Evolutionary conservation across 1,140 invertebrate genomes (phyloP).

Genomic region (Pogonognathellus flavescens): DNA sequence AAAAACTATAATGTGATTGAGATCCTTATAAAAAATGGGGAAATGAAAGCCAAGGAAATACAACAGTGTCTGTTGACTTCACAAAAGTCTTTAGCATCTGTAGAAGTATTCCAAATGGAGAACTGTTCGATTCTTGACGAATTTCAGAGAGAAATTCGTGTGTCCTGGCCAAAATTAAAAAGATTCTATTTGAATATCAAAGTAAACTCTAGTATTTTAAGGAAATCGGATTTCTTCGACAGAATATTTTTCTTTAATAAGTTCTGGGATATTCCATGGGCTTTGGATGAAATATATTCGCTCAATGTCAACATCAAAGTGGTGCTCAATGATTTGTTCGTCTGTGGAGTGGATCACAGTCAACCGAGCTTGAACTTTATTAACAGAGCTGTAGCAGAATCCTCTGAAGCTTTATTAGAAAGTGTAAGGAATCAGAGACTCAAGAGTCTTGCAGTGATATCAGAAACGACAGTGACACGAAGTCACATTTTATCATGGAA

Average conservation of each 20-base stretch:
- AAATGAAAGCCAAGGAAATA: background rate
- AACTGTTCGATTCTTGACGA: slow-evolving; percentile 15
- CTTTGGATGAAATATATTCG: slow-evolving; percentile 20
- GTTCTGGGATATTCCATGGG: slow-evolving; percentile 39
- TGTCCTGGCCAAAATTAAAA: background rate
- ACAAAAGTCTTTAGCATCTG: background rate
- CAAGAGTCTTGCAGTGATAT: background rate
- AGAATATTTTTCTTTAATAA: slow-evolving; percentile 42
- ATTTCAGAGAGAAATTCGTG: slow-evolving; percentile 29
- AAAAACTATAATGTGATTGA: background rate
- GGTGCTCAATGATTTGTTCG: background rate
- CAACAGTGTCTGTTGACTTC: slow-evolving; percentile 30
- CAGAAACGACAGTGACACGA: background rate
- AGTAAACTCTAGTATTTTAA: background rate
- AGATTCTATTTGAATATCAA: slow-evolving; percentile 14
- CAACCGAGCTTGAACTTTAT: slow-evolving; percentile 8
- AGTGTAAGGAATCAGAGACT: slow-evolving; percentile 19
- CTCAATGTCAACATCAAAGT: slow-evolving; percentile 10
- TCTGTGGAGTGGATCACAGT: slow-evolving; percentile 19
- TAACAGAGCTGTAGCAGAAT: slow-evolving; percentile 9
- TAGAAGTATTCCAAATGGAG: slow-evolving; percentile 9
- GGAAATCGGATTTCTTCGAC: slow-evolving; percentile 16
- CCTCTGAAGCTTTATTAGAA: slow-evolving; percentile 5
- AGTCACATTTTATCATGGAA: slow-evolving; percentile 23
- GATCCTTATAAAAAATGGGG: background rate